Conservation (phyloP, 1,140 invertebrate species). For the Macrocentrus cingulum region DNA sequence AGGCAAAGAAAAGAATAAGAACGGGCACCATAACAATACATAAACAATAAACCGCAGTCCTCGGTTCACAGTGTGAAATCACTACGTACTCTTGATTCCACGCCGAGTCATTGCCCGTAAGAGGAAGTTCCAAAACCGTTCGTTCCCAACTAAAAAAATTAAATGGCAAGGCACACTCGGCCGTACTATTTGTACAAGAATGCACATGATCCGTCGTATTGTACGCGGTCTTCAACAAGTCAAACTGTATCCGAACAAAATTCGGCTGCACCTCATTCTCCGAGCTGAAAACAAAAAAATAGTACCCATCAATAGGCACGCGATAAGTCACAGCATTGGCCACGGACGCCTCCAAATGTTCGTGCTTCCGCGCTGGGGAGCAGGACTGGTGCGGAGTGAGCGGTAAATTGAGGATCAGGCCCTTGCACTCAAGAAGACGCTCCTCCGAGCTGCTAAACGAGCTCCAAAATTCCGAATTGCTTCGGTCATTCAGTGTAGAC, state of each 20-base stretch:
- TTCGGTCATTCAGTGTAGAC: slow-evolving; percentile 66
- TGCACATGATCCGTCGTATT: slow-evolving; percentile 63
- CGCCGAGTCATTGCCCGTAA: slow-evolving; percentile 64
- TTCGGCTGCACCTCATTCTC: slow-evolving; percentile 77
- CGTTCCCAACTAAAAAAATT: slow-evolving; percentile 71
- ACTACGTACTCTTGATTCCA: slow-evolving; percentile 77
- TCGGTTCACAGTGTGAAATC: slow-evolving; percentile 72
- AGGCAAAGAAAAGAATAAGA: slow-evolving; percentile 72
- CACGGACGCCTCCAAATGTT: slow-evolving; percentile 57
- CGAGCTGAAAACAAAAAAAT: slow-evolving; percentile 81
- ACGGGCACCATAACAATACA: slow-evolving; percentile 72
- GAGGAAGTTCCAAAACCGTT: slow-evolving; percentile 65
- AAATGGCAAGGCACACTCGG: slow-evolving; percentile 66
- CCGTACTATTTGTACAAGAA: slow-evolving; percentile 65
- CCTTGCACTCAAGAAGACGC: slow-evolving; percentile 71
- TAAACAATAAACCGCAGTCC: slow-evolving; percentile 69
- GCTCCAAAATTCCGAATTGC: slow-evolving; percentile 77
- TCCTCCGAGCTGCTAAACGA: slow-evolving; percentile 79
- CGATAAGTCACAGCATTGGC: slow-evolving; percentile 68
- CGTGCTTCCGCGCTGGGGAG: slow-evolving; percentile 47
- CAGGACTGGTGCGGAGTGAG: slow-evolving; percentile 67
- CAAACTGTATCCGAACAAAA: slow-evolving; percentile 68
- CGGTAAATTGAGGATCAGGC: slow-evolving; percentile 72
- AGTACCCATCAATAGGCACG: slow-evolving; percentile 73
- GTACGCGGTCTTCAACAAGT: slow-evolving; percentile 71